Base-by-base conservation (phyloP, 2,888 invertebrate genomes). In the Epinotia ramella region DNA sequence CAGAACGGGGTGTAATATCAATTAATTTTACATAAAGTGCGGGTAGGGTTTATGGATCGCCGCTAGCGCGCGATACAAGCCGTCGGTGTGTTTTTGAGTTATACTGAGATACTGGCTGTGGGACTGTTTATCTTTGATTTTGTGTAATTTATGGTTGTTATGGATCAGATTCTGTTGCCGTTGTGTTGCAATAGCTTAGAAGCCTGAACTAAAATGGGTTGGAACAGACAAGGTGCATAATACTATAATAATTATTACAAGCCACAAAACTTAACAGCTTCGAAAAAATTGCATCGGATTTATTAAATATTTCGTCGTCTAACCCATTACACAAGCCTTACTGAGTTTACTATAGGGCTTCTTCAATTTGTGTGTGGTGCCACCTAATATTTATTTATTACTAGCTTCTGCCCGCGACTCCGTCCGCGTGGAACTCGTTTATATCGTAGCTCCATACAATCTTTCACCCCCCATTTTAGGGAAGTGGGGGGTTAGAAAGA, bases 1-100 rank as follows among this genome's bases (percentile, higher is more conserved):
- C 80, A 81, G 28, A 66, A 53, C 77, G 79, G 78, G 77, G 79
- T 79, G 79, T 81, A 80, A 79, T 81, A 81, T 80, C 81, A 82
- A 84, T 84, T 84, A 82, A 80, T 82, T 81, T 77, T 78, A 77
- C 80, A 81, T 82, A 82, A 81, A 80, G 78, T 78, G 73, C 77
- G 60, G 77, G 62, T 76, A 64, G 65, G 73, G 75, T 83, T 81
- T 82, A 83, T 79, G 73, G 74, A 79, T 79, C 78, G 81, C 81
- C 77, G 77, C 73, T 72, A 78, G 78, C 78, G 75, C 72, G 74
- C 75, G 65, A 68, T 77, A 69, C 40, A 63, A 60, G 44, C 62
- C 44, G 44, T 24, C 64, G 18, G 18, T 13, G 33, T 33, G 53
- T 1, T n/a, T 60, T 63, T 56, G 73, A 73, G 68, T 68, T 63